Percentiles rank a stretch among this genome's conserved stretches.
phyloP scores from a whole-genome alignment of 2,113 vertebrate genomes.

The Campylomormyrus tamandua region DNA sequence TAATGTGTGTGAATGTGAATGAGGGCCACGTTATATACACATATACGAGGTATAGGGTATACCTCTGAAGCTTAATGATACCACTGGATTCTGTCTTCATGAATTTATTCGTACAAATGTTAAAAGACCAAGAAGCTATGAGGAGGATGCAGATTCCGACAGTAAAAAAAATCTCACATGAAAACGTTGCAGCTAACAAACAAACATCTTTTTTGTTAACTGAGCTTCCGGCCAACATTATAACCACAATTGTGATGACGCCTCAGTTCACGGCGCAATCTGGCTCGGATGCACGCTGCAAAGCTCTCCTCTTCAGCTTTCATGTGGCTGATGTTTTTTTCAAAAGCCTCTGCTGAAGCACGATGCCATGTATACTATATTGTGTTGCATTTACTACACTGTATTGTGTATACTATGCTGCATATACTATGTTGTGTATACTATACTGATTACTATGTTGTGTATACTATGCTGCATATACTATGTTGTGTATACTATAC shows the following conservation, averaged over 20 bases:
- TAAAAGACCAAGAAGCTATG: neutral
- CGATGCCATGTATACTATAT: neutral
- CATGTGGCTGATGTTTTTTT: neutral
- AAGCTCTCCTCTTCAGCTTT: neutral
- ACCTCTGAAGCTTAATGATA: neutral
- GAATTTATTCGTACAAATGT: neutral
- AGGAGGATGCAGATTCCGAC: neutral
- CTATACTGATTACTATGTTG: no score
- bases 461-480: no score
- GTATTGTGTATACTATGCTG: neutral
- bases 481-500: no score
- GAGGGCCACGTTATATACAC: neutral
- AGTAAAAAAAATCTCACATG: no score
- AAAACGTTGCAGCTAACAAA: neutral
- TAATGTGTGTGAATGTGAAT: neutral
- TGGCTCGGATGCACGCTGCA: neutral
- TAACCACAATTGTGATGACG: conserved; percentile 8
- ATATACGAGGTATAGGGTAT: neutral
- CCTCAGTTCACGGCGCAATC: neutral
- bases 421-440: neutral
- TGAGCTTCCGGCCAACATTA: conserved; percentile 7
- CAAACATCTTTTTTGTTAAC: neutral
- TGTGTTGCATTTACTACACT: neutral
- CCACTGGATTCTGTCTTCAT: neutral
- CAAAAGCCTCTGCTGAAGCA: neutral